These are phyloP conservation scores for Bos indicus DNA, from an alignment of 2,113 vertebrate genomes.

Conservation along the genomic window DNA sequence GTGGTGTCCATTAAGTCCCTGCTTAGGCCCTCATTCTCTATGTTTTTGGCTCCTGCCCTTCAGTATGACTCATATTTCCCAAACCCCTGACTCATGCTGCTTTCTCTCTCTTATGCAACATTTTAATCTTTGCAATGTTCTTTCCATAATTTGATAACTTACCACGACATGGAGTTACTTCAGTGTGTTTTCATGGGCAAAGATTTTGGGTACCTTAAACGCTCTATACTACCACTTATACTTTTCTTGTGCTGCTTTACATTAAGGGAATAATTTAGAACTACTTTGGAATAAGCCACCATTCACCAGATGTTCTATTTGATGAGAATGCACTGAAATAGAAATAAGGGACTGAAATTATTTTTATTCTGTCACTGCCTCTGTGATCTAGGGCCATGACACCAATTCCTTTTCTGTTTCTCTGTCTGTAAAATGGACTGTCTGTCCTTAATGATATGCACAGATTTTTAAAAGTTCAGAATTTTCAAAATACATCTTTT, in stretches of 20 bases:
- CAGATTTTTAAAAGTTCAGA: not conserved
- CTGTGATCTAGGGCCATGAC: not conserved
- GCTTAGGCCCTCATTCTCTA: slow-evolving; percentile 57
- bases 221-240: not conserved
- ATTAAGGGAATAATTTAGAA: slow-evolving; percentile 17
- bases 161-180: slow-evolving; percentile 68
- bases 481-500: not conserved
- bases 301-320: not conserved
- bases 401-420: not conserved
- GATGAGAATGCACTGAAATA: not conserved
- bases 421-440: not conserved
- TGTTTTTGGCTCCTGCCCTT: slow-evolving; percentile 71
- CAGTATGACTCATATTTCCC: slow-evolving; percentile 82
- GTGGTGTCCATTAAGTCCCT: slow-evolving; percentile 62
- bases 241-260: not conserved
- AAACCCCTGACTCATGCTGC: slow-evolving; percentile 85
- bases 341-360: not conserved
- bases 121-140: slow-evolving; percentile 81
- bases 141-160: slow-evolving; percentile 77
- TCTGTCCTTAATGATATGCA: not conserved
- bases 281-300: not conserved
- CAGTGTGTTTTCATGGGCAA: slow-evolving; percentile 59
- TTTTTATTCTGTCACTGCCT: not conserved
- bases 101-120: slow-evolving; percentile 82
- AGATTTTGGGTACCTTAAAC: slow-evolving; percentile 5